These are phyloP conservation scores for Cinara cedri DNA, from an alignment of 2,888 invertebrate genomes.

Conservation along the genomic window DNA sequence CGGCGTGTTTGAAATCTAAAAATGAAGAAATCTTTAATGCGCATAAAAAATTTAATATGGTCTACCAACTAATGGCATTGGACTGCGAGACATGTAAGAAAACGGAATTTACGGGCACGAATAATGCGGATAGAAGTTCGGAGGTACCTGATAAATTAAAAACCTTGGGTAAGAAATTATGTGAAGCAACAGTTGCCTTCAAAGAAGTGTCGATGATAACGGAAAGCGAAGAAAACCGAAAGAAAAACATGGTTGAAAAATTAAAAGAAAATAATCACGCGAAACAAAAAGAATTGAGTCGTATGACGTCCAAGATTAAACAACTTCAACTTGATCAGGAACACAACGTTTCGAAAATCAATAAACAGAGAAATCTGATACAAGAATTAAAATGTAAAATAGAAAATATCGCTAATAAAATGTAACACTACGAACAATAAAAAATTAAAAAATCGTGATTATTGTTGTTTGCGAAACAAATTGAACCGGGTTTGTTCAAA, in stretches of 20 bases:
- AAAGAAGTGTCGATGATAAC: neutral
- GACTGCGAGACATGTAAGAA: neutral
- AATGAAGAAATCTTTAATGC: neutral
- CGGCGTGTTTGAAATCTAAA: neutral
- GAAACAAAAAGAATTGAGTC: neutral
- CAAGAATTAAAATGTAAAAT: neutral
- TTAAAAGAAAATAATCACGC: neutral
- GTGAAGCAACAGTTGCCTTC: neutral
- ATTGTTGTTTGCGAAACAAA: neutral
- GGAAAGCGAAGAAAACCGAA: neutral
- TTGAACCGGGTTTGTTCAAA: neutral
- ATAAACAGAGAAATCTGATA: neutral
- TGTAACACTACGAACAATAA: neutral
- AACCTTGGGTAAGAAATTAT: neutral
- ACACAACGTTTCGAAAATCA: neutral
- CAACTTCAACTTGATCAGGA: neutral
- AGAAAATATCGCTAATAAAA: neutral
- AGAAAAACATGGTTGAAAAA: neutral
- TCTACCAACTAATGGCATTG: neutral
- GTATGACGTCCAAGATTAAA: neutral
- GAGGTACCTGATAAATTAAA: neutral
- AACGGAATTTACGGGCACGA: neutral
- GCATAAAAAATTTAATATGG: neutral
- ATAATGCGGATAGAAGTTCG: neutral
- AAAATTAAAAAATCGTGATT: neutral